These are phyloP conservation scores for Aquatica leii DNA, from an alignment of 2,888 invertebrate genomes.

Conservation along the genomic window DNA sequence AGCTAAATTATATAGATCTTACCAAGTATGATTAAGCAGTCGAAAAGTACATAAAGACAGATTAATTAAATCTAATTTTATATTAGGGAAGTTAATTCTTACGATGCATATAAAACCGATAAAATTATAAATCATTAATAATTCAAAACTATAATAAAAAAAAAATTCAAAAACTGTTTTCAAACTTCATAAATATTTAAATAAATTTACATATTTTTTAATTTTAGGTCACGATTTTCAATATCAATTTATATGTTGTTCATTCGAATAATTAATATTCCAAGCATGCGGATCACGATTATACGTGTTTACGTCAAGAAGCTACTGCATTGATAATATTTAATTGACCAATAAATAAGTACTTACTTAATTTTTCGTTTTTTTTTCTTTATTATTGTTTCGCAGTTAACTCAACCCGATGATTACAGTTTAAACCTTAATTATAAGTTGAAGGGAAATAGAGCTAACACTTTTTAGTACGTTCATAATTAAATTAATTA, in stretches of 20 bases:
- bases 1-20: slow-evolving; percentile 9
- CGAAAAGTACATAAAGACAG: slow-evolving; percentile 10
- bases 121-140: slow-evolving; percentile 24
- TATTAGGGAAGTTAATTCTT: background rate
- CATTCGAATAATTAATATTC: slow-evolving; percentile 32
- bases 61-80: slow-evolving; percentile 6
- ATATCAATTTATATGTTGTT: slow-evolving; percentile 41
- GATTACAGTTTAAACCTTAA: slow-evolving; percentile 9
- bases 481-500: slow-evolving; percentile 6
- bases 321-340: slow-evolving; percentile 25
- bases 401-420: background rate
- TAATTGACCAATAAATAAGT: slow-evolving; percentile 25
- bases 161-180: slow-evolving; percentile 40
- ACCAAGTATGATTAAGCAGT: slow-evolving; percentile 13
- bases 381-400: background rate
- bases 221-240: slow-evolving; percentile 40
- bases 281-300: slow-evolving; percentile 24
- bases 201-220: slow-evolving; percentile 41
- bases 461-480: slow-evolving; percentile 3
- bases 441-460: background rate
- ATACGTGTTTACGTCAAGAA: slow-evolving; percentile 28
- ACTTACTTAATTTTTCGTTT: background rate
- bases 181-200: slow-evolving; percentile 42
- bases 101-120: slow-evolving; percentile 1
- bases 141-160: slow-evolving; percentile 43